Percentiles rank a stretch among this genome's conserved stretches.
These are phyloP conservation scores for Anastrepha ludens DNA, from an alignment of 1,140 invertebrate species.

Conservation along the genomic window DNA sequence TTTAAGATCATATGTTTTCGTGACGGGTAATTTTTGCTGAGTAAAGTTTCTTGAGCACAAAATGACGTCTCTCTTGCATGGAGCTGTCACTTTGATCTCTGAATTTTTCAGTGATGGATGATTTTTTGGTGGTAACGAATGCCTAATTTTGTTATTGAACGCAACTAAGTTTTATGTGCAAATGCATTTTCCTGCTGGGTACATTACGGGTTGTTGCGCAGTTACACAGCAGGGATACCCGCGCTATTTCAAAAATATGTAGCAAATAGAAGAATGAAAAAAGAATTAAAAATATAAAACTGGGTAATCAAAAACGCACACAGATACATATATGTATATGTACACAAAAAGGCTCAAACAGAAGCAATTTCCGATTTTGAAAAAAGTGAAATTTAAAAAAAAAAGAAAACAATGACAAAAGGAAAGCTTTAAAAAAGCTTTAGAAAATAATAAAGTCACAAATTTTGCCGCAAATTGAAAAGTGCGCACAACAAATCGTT, in stretches of 20 bases:
- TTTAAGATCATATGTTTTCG: no score
- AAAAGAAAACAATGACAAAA: background rate
- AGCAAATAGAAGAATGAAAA: background rate
- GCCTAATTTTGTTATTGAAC: no score
- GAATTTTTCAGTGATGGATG: no score
- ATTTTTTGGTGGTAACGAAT: no score
- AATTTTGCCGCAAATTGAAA: constrained; percentile 27
- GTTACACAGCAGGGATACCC: constrained; percentile 21
- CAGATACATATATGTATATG: background rate
- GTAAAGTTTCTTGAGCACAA: no score
- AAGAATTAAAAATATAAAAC: background rate
- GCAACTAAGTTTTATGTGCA: background rate
- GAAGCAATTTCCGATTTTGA: background rate
- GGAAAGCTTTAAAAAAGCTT: background rate
- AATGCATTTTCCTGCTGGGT: background rate
- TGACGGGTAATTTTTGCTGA: no score
- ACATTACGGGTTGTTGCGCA: background rate
- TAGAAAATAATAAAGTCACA: background rate
- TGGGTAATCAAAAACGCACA: constrained; percentile 27
- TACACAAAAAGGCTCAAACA: background rate
- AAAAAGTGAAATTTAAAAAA: background rate
- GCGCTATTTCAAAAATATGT: constrained; percentile 34
- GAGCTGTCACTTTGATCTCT: no score
- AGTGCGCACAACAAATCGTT: background rate
- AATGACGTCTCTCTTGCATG: no score